Conservation (phyloP, 2,113 vertebrate species). For the Odobenus rosmarus region DNA sequence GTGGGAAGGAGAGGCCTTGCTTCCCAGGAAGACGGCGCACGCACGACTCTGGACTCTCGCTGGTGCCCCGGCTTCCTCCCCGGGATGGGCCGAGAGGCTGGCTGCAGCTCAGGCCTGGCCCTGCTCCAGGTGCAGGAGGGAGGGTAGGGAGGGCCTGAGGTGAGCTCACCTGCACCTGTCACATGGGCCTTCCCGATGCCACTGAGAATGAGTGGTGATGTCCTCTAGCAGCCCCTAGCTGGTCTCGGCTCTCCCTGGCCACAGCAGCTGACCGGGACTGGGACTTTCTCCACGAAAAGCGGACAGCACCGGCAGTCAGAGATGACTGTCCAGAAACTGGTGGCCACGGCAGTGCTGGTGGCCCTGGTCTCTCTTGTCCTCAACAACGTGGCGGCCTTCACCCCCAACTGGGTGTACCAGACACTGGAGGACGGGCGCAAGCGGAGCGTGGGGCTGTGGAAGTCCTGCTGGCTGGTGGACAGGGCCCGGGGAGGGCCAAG, state of each 20-base stretch:
- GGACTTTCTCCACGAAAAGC: constrained; percentile 68
- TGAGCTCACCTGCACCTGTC: not conserved
- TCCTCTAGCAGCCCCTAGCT: constrained; percentile 88
- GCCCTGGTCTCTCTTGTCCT: constrained; percentile 96
- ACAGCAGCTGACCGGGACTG: constrained; percentile 72
- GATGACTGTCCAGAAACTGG: constrained; percentile 96
- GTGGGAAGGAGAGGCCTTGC: not conserved
- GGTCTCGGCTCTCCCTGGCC: constrained; percentile 50
- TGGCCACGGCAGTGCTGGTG: constrained; percentile 94
- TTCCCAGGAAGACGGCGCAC: constrained; percentile 22
- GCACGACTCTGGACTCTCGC: constrained; percentile 69
- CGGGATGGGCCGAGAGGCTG: constrained; percentile 90
- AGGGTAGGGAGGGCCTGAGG: constrained; percentile 86
- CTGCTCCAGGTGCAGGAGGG: constrained; percentile 93
- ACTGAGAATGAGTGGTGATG: constrained; percentile 97
- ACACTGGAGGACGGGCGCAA: constrained; percentile 93
- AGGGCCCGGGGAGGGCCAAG: constrained; percentile 82
- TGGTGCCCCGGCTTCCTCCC: constrained; percentile 31
- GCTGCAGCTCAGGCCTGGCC: constrained; percentile 85
- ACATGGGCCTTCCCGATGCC: constrained; percentile 25
- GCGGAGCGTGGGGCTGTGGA: constrained; percentile 97
- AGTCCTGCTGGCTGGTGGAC: constrained; percentile 91
- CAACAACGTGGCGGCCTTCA: constrained; percentile 96
- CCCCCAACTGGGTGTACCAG: constrained; percentile 97
- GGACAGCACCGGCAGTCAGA: constrained; percentile 76